Conservation (phyloP, 2,888 invertebrate species). For the Mylabris sibirica region DNA sequence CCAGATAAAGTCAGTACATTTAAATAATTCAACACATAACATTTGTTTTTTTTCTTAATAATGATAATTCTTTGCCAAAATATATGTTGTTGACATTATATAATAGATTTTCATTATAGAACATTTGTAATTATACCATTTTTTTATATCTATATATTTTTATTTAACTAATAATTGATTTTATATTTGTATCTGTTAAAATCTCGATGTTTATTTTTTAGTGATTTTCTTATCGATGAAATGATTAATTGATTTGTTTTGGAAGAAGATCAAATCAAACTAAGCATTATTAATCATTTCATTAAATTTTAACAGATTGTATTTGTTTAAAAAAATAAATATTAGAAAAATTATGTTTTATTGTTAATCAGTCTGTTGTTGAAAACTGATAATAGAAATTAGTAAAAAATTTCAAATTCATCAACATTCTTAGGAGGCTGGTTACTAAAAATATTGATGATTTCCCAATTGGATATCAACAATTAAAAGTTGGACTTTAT, state of each 20-base stretch:
- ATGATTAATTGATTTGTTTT: background rate
- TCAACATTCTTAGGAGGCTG: conserved; percentile 57
- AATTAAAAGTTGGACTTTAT: conserved; percentile 15
- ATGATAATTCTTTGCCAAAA: conserved; percentile 58
- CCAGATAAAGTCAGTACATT: conserved; percentile 59
- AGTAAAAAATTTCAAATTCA: conserved; percentile 31
- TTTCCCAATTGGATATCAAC: conserved; percentile 17
- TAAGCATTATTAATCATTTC: background rate
- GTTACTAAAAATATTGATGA: conserved; percentile 52
- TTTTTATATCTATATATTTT: conserved; percentile 37
- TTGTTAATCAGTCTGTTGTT: conserved; percentile 37
- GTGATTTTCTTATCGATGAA: background rate
- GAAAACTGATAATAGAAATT: conserved; percentile 12
- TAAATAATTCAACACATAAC: conserved; percentile 52
- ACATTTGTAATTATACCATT: conserved; percentile 54
- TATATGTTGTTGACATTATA: conserved; percentile 54
- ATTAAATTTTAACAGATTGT: conserved; percentile 2
- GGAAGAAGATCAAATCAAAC: background rate
- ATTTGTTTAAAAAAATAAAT: conserved; percentile 31
- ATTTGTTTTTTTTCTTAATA: conserved; percentile 36
- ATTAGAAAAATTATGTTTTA: conserved; percentile 22
- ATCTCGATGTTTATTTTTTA: too few relatives aligned
- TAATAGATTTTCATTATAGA: conserved; percentile 48
- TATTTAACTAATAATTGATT: conserved; percentile 27
- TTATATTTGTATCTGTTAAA: conserved; percentile 24